Conservation (phyloP, 2,888 invertebrate genomes). For the Melanostoma scalare region DNA sequence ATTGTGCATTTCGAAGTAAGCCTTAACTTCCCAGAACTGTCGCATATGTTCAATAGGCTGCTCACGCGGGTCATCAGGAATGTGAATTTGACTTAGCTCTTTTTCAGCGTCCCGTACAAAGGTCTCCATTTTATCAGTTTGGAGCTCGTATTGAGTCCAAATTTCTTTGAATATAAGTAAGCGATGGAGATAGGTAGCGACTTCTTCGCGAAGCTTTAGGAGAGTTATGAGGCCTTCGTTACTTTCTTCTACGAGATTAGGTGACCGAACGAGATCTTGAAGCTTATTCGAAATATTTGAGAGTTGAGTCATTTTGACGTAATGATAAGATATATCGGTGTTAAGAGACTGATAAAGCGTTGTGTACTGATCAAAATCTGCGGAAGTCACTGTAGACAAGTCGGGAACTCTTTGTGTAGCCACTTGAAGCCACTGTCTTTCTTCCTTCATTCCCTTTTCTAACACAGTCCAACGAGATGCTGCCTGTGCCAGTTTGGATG, state of each 20-base stretch:
- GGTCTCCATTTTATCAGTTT: conserved; percentile 88
- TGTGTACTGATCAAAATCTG: conserved; percentile 92
- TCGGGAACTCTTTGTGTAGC: conserved; percentile 93
- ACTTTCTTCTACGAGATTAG: conserved; percentile 89
- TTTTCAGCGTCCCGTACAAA: conserved; percentile 90
- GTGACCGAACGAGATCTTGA: conserved; percentile 89
- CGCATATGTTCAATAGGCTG: conserved; percentile 88
- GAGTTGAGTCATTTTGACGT: conserved; percentile 89
- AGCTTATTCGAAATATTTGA: conserved; percentile 88
- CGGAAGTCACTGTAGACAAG: conserved; percentile 90
- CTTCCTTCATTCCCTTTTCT: conserved; percentile 92
- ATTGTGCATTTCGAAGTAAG: conserved; percentile 92
- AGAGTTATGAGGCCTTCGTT: conserved; percentile 88
- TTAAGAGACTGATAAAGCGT: conserved; percentile 91
- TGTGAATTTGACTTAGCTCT: conserved; percentile 86
- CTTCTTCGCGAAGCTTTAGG: conserved; percentile 88
- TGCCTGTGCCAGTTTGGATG: conserved; percentile 92
- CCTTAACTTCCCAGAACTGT: conserved; percentile 94
- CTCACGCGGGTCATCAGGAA: conserved; percentile 85
- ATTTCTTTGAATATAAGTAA: conserved; percentile 89
- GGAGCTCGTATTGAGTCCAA: conserved; percentile 89
- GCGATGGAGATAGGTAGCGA: conserved; percentile 88
- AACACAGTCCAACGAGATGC: conserved; percentile 92
- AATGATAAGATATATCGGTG: conserved; percentile 90
- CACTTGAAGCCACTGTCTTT: conserved; percentile 91